Percentiles rank a stretch among this genome's conserved stretches.
phyloP scores from a whole-genome alignment of 1,140 invertebrate genomes.

The Drosophila pseudoananassae region DNA sequence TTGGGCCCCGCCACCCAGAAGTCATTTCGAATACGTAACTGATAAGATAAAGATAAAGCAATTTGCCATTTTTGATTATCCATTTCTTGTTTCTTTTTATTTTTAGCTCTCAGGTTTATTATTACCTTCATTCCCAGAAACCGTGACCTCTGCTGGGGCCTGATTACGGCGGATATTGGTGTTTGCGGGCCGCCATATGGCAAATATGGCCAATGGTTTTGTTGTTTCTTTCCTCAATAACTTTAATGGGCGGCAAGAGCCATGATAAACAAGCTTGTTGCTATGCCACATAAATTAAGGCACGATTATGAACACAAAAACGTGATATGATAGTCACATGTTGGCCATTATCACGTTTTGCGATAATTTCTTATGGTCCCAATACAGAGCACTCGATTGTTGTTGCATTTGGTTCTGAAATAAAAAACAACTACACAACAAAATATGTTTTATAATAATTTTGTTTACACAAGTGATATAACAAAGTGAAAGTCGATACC shows the following conservation, averaged over 20 bases:
- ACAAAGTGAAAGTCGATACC: too few species aligned
- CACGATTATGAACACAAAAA: conserved; percentile 30
- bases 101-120: not conserved
- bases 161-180: conserved; percentile 4
- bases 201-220: not conserved
- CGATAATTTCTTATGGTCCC: conserved; percentile 29
- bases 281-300: conserved; percentile 13
- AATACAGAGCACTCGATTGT: not conserved
- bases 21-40: conserved; percentile 16
- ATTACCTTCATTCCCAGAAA: conserved; percentile 8
- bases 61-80: conserved; percentile 12
- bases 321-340: conserved; percentile 59
- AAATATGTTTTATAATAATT: not conserved
- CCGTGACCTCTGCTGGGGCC: not conserved
- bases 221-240: conserved; percentile 2
- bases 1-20: not conserved
- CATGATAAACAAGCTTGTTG: conserved; percentile 36
- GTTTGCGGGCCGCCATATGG: conserved; percentile 11
- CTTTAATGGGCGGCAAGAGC: not conserved
- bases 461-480: too few species aligned
- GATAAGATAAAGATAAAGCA: conserved; percentile 23
- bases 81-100: conserved; percentile 9
- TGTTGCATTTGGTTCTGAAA: not conserved
- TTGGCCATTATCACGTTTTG: conserved; percentile 51
- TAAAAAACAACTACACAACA: not conserved